phyloP scores from a whole-genome alignment of 2,797 vertebrate species.

The Anguilla anguilla region DNA sequence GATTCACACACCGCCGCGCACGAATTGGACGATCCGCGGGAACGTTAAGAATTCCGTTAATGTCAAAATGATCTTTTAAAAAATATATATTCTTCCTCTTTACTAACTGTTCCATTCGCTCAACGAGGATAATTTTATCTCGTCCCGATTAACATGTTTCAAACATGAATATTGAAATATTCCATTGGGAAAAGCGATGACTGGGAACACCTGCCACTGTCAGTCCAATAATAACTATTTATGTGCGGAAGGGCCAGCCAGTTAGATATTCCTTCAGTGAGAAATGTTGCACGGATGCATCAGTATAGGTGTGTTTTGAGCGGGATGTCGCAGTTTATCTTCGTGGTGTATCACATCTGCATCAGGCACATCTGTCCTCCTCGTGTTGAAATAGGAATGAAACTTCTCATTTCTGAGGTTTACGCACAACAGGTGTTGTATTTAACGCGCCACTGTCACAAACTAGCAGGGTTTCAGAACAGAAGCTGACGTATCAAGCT shows the following conservation, averaged over 20 bases:
- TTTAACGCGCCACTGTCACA: conserved; percentile 15
- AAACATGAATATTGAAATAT: conserved; percentile 48
- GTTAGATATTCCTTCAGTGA: neutral
- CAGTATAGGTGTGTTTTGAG: neutral
- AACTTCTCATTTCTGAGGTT: neutral
- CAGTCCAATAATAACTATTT: conserved; percentile 45
- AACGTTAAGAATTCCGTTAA: neutral
- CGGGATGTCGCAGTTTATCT: neutral
- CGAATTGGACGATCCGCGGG: neutral
- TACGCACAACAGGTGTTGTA: conserved; percentile 36
- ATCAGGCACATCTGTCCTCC: neutral
- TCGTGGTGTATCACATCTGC: neutral
- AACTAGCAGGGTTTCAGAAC: neutral
- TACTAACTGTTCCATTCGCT: neutral
- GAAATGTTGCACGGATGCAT: neutral
- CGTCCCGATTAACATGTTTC: conserved; percentile 46
- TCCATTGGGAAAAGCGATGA: conserved; percentile 24
- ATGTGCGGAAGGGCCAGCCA: neutral
- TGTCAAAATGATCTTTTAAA: neutral
- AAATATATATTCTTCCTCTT: neutral
- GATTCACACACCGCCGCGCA: conserved; percentile 2
- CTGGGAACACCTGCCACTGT: conserved; percentile 52
- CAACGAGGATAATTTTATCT: conserved; percentile 53
- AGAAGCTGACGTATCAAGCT: neutral
- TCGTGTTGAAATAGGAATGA: neutral